Evolutionary conservation across 2,113 vertebrate species (phyloP).

Genomic region (Thamnaconus septentrionalis): DNA sequence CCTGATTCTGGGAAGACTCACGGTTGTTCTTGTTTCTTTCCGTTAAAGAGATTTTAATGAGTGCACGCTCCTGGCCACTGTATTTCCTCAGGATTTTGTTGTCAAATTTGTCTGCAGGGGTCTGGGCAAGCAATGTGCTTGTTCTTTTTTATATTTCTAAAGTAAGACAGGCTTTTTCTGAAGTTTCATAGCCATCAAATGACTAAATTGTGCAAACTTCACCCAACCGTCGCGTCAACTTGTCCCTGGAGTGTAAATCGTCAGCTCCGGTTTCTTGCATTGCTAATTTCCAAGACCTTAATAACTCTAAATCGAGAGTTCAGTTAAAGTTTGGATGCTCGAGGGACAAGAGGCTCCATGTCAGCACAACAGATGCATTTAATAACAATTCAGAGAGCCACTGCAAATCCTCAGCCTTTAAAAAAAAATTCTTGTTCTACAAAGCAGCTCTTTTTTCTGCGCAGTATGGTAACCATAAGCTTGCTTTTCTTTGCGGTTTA

Average conservation of each 20-base stretch:
- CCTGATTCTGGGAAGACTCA: too few species aligned
- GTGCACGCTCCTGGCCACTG: neutral
- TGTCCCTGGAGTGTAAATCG: constrained; percentile 48
- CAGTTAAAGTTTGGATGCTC: constrained; percentile 67
- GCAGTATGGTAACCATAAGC: constrained; percentile 70
- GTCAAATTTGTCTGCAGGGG: too few species aligned
- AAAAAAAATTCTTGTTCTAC: constrained; percentile 30
- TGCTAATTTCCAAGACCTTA: constrained; percentile 47
- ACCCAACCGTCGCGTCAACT: constrained; percentile 21
- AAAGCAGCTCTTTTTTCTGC: constrained; percentile 60
- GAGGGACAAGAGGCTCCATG: constrained; percentile 57
- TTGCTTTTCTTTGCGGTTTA: constrained; percentile 61
- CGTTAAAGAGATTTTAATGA: constrained; percentile 35
- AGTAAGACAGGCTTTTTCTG: too few species aligned
- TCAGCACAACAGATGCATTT: constrained; percentile 68
- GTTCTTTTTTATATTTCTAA: too few species aligned
- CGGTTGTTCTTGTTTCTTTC: too few species aligned
- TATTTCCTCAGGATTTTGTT: too few species aligned
- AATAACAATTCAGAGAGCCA: constrained; percentile 68
- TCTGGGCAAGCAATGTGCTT: too few species aligned
- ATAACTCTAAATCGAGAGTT: constrained; percentile 50
- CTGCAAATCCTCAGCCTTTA: constrained; percentile 52
- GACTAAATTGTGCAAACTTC: too few species aligned
- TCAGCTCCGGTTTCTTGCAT: constrained; percentile 54
- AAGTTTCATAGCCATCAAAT: too few species aligned